Conservation (phyloP, 2,888 invertebrate genomes). For the Brachynemurus nebulosus region DNA sequence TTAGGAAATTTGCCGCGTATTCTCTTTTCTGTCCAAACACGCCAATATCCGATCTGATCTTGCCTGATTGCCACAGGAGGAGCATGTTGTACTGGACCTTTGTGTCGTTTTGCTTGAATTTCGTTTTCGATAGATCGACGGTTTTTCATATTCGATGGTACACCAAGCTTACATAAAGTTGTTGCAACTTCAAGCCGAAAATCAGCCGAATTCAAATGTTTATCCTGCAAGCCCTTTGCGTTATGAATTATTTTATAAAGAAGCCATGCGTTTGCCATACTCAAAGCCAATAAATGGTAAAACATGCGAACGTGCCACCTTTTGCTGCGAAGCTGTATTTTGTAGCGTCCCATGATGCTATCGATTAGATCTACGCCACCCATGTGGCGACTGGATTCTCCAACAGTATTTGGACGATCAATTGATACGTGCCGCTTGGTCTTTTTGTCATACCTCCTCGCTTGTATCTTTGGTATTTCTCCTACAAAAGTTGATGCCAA, state of each 20-base stretch:
- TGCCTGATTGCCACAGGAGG: constrained; percentile 11
- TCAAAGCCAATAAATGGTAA: constrained; percentile 16
- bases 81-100: constrained; percentile 5
- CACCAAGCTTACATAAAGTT: background rate
- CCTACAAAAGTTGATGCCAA: constrained; percentile 19
- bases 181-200: constrained; percentile 1
- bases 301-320: constrained; percentile 18
- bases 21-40: constrained; percentile 9
- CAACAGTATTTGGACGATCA: constrained; percentile 14
- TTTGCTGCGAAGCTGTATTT: constrained; percentile 11
- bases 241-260: constrained; percentile 15
- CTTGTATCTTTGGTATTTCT: constrained; percentile 9
- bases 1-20: constrained; percentile 13
- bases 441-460: no score
- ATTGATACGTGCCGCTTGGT: no score
- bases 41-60: constrained; percentile 14
- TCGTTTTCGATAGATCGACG: background rate
- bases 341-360: constrained; percentile 11
- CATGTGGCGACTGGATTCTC: constrained; percentile 17
- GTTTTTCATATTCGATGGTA: background rate
- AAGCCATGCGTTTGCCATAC: constrained; percentile 17
- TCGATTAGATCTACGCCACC: constrained; percentile 18
- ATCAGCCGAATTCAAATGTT: background rate
- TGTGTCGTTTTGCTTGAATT: constrained; percentile 10
- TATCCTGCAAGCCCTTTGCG: background rate